Conservation (phyloP, 2,797 vertebrate genomes). For the Liasis olivaceus region DNA sequence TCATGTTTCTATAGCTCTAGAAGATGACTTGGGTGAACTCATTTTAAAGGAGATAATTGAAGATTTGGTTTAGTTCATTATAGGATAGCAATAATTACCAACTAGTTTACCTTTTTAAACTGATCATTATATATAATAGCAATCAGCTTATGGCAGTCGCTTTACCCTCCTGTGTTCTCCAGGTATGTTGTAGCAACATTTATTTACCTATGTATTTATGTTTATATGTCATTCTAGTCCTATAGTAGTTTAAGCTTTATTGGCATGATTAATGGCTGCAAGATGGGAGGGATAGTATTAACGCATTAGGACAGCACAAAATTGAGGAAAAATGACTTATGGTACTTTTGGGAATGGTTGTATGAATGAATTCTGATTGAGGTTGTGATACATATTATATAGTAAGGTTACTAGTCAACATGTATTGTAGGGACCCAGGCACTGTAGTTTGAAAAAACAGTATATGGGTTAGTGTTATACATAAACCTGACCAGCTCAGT, state of each 20-base stretch:
- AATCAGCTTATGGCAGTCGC: neutral
- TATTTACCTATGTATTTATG: neutral
- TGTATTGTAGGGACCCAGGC: neutral
- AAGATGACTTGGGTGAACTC: neutral
- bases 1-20: neutral
- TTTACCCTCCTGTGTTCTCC: neutral
- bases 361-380: neutral
- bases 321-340: neutral
- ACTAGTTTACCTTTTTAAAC: neutral
- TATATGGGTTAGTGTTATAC: neutral
- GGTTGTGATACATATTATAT: neutral
- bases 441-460: neutral
- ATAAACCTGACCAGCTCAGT: neutral
- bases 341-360: neutral
- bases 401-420: neutral
- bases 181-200: neutral
- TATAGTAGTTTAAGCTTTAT: neutral
- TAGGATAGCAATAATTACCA: neutral
- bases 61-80: neutral
- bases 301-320: neutral
- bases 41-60: neutral
- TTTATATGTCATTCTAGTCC: neutral
- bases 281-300: neutral
- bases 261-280: neutral
- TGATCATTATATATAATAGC: neutral